Conservation (phyloP, 2,888 invertebrate genomes). For the Melieria picta region DNA sequence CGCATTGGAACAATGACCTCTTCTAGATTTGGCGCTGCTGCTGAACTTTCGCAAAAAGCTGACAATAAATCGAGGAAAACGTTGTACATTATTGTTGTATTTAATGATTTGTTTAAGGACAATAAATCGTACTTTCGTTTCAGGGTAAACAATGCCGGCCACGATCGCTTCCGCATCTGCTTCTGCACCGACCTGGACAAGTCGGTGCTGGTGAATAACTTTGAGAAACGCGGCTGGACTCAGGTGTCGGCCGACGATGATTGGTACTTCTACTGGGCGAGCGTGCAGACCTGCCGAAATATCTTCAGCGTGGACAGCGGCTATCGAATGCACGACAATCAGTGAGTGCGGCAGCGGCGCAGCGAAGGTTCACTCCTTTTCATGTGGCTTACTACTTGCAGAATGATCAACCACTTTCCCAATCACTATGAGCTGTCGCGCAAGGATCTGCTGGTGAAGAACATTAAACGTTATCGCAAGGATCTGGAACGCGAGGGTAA, state of each 20-base stretch:
- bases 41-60: no score
- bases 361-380: not conserved
- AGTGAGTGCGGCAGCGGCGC: constrained; percentile 67
- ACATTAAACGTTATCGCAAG: constrained; percentile 92
- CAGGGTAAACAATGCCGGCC: constrained; percentile 44
- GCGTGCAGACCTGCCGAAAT: constrained; percentile 88
- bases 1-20: no score
- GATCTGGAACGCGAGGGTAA: constrained; percentile 92
- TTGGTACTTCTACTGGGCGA: constrained; percentile 97
- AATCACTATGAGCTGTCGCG: constrained; percentile 95
- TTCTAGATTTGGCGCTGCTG: no score
- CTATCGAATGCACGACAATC: constrained; percentile 91
- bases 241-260: constrained; percentile 87
- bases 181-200: constrained; percentile 78
- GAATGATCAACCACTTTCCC: constrained; percentile 93
- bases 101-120: no score
- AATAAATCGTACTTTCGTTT: not conserved
- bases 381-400: constrained; percentile 23
- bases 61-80: no score
- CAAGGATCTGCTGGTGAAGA: constrained; percentile 95
- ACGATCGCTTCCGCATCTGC: constrained; percentile 52
- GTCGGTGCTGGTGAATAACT: constrained; percentile 90
- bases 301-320: constrained; percentile 93
- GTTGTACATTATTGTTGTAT: no score
- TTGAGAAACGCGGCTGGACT: constrained; percentile 90